phyloP scores from a whole-genome alignment of 2,888 invertebrate genomes.

The Drosophila cognata region DNA sequence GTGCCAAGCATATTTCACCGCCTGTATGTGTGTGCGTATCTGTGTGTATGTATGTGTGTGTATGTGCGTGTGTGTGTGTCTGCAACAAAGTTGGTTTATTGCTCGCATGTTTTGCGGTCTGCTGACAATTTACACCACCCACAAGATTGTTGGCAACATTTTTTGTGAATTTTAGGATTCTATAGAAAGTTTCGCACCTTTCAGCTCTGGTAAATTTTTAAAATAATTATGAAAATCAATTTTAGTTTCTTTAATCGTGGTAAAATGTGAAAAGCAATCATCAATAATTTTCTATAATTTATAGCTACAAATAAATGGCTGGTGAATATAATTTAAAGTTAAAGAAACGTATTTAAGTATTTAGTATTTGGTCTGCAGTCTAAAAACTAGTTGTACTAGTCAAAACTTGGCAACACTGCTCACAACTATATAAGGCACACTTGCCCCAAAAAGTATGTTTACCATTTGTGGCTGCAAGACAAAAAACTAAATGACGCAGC shows the following conservation, averaged over 20 bases:
- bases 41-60: neutral
- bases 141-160: slow-evolving; percentile 36
- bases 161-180: neutral
- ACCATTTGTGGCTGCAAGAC: slow-evolving; percentile 51
- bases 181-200: neutral
- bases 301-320: neutral
- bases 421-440: slow-evolving; percentile 55
- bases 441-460: slow-evolving; percentile 51
- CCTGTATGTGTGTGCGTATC: neutral
- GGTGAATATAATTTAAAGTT: neutral
- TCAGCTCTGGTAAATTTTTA: neutral
- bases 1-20: slow-evolving; percentile 21
- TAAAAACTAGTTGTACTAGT: no score
- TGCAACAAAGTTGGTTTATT: slow-evolving; percentile 63
- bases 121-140: slow-evolving; percentile 61
- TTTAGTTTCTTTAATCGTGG: neutral
- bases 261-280: neutral
- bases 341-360: neutral
- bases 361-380: neutral
- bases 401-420: slow-evolving; percentile 3
- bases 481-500: slow-evolving; percentile 21
- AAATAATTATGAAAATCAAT: neutral
- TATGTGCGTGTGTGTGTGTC: slow-evolving; percentile 2
- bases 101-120: slow-evolving; percentile 72
- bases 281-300: neutral